Base-by-base conservation (phyloP, 2,888 invertebrate species). In the Hirudinaria manillensis region DNA sequence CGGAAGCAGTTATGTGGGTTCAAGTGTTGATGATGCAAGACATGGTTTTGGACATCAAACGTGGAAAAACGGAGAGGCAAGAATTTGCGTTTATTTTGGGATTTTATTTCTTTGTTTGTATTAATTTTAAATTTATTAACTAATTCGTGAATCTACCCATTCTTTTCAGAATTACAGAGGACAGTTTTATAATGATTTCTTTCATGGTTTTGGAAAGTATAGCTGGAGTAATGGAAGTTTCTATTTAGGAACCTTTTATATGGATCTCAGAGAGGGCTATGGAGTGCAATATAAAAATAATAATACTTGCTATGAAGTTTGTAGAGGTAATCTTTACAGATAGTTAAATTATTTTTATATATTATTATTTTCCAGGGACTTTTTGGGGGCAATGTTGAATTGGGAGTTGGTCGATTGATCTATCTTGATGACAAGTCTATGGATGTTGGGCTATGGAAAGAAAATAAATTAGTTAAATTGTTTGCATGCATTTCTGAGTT, bases 211-310 rank as follows among this genome's bases (percentile, higher is more conserved):
- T 36, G 84, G 85, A 1, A 78, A 77, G 4, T 85, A 85, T 77
- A 81, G 76, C 0, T 85, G 84, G 84, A 78, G 83, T 32, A 82
- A 85, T 79, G 82, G 82, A 0, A 82, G 82, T 6, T 79, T 78
- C 6, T 85, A 80, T 76, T 77, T 77, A 16, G 85, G 85, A 7
- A 81, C 81, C 29, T 85, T 85, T 75, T 85, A 83, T 78, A 82
- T 84, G 82, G 84, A 85, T 77, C 80, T 80, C 38, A 83, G 83
- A 77, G 84, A 85, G 78, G 85, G 85, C 0, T 85, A 82, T 81
- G 85, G 85, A 7, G 79, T 29, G 34, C 65, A 61, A 36, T 73
- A 38, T 36, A 65, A 34, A 24, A 24, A 21, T 19, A 61, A 51
- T 19, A 65, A 73, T 24, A 61, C 65, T 53, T 38, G 61, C n/a